Percentiles rank a stretch among this genome's conserved stretches.
phyloP scores from a whole-genome alignment of 2,797 vertebrate genomes.

The Scolopax rusticola region DNA sequence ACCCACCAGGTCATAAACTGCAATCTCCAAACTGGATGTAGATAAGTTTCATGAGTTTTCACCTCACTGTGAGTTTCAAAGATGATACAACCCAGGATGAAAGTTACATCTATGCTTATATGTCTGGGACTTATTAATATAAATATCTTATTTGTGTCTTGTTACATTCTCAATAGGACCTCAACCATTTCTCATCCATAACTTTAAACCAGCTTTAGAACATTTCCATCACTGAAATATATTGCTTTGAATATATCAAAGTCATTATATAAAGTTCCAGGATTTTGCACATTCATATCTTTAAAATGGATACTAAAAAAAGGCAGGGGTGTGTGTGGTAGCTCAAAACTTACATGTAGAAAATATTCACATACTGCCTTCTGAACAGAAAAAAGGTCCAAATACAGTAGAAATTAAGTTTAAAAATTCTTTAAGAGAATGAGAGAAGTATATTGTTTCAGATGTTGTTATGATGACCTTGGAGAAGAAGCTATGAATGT shows the following conservation, averaged over 20 bases:
- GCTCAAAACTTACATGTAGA: neutral
- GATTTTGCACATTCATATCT: neutral
- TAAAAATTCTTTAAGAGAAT: neutral
- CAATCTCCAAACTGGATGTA: neutral
- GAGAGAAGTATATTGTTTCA: neutral
- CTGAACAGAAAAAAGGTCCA: neutral
- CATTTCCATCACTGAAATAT: neutral
- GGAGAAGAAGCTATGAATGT: neutral
- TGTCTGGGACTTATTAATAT: neutral
- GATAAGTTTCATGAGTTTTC: neutral
- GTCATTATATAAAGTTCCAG: neutral
- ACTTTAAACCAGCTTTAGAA: neutral
- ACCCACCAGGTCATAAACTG: neutral
- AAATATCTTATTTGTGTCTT: neutral
- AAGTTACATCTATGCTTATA: neutral
- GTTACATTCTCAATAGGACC: neutral
- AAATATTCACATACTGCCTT: neutral
- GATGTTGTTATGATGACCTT: neutral
- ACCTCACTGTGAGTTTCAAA: neutral
- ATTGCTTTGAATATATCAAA: neutral
- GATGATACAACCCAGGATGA: neutral
- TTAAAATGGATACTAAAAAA: neutral
- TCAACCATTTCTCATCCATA: neutral
- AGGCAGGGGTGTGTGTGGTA: neutral
- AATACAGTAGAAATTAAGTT: neutral